phyloP scores from a whole-genome alignment of 2,888 invertebrate genomes.

The Lottia scabra region DNA sequence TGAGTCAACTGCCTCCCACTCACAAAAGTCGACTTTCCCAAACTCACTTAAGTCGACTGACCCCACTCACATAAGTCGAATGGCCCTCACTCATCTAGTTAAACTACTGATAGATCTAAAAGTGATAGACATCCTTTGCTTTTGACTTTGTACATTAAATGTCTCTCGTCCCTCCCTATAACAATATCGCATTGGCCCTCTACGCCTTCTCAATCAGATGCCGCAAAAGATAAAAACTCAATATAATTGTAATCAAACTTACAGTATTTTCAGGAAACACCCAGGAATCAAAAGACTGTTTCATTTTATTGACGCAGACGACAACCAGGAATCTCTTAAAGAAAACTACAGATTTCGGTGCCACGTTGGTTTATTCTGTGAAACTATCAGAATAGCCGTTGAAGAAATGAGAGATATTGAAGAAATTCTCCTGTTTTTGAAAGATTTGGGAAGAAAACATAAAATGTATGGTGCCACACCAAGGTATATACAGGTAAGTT shows the following conservation, averaged over 20 bases:
- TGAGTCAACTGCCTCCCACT: too few relatives aligned
- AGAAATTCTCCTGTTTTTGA: not conserved
- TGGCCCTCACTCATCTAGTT: too few relatives aligned
- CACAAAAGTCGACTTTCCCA: too few relatives aligned
- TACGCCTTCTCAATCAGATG: too few relatives aligned
- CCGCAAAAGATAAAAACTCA: too few relatives aligned
- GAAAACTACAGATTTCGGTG: not conserved
- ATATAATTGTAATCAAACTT: not conserved
- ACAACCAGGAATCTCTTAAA: not conserved
- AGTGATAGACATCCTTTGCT: too few relatives aligned
- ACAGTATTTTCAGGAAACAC: not conserved
- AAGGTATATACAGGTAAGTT: not conserved
- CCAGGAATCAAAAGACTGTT: not conserved
- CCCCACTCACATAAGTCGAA: too few relatives aligned
- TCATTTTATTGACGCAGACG: not conserved
- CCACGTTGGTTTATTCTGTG: not conserved
- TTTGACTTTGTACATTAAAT: too few relatives aligned
- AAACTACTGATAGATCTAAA: too few relatives aligned
- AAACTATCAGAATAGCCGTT: not conserved
- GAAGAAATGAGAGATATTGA: not conserved
- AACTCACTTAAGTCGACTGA: too few relatives aligned
- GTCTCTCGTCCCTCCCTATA: too few relatives aligned
- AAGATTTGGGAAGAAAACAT: not conserved
- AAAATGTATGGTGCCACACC: not conserved
- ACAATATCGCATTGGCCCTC: too few relatives aligned